Evolutionary conservation across 2,888 invertebrate species (phyloP).

Genomic region (Thyatira batis): DNA sequence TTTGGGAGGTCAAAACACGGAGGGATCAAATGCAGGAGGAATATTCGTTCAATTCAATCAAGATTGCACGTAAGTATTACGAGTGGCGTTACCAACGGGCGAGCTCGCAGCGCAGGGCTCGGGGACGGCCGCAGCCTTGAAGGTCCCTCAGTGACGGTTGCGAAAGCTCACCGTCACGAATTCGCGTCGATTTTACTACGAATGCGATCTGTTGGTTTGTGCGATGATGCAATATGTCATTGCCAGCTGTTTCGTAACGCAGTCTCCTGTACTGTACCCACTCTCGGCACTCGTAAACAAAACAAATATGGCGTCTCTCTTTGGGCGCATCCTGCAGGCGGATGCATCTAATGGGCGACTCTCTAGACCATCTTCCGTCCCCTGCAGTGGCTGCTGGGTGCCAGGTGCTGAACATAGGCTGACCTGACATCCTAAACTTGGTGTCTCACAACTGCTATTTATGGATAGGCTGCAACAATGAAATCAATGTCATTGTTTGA

Average conservation of each 20-base stretch:
- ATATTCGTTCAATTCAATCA: slow-evolving; percentile 98
- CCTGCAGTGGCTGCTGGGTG: background rate
- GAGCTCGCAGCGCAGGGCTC: slow-evolving; percentile 4
- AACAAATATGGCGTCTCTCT: slow-evolving; percentile 54
- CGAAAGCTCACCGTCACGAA: slow-evolving; percentile 51
- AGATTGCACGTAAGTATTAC: slow-evolving; percentile 96
- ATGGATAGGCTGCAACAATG: background rate
- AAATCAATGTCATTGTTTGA: slow-evolving; percentile 14
- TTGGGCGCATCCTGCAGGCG: slow-evolving; percentile 5
- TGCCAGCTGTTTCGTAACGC: slow-evolving; percentile 66
- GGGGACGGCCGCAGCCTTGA: slow-evolving; percentile 12
- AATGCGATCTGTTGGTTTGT: slow-evolving; percentile 31
- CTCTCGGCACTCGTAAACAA: slow-evolving; percentile 27
- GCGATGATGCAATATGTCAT: slow-evolving; percentile 76
- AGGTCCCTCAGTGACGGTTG: slow-evolving; percentile 32
- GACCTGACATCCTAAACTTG: background rate
- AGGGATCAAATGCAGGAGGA: slow-evolving; percentile 91
- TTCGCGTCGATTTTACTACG: slow-evolving; percentile 36
- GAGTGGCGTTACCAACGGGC: slow-evolving; percentile 2
- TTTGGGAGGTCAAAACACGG: slow-evolving; percentile 87
- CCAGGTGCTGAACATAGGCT: background rate
- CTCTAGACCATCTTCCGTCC: background rate
- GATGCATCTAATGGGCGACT: background rate
- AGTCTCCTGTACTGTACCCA: slow-evolving; percentile 26
- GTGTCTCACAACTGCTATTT: background rate